Conservation (phyloP, 2,113 vertebrate genomes). For the Callocephalon fimbriatum region DNA sequence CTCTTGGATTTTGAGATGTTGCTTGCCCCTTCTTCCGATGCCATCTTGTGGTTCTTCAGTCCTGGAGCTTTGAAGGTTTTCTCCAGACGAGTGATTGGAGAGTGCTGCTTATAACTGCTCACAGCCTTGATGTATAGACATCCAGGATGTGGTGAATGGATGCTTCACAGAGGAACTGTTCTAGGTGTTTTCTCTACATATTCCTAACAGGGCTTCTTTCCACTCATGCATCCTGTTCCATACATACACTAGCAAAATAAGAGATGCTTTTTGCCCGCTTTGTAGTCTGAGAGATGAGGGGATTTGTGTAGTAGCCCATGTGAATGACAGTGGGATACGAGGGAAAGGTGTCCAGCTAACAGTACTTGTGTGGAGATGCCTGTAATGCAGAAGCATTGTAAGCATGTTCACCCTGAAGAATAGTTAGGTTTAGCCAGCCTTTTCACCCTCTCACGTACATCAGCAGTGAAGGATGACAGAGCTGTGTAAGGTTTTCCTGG, state of each 20-base stretch:
- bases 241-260: neutral
- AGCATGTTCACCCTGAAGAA: neutral
- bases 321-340: neutral
- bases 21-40: neutral
- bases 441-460: neutral
- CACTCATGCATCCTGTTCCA: neutral
- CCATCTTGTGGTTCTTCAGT: neutral
- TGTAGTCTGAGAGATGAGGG: neutral
- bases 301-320: accelerated
- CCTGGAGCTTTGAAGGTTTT: neutral
- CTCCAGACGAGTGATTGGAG: too few relatives aligned
- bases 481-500: neutral
- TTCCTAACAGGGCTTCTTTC: neutral
- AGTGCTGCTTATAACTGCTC: neutral
- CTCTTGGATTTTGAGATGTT: neutral
- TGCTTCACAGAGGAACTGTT: neutral
- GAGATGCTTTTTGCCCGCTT: neutral
- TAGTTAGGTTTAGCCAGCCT: neutral
- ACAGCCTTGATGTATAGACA: neutral
- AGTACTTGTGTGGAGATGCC: neutral
- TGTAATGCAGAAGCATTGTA: neutral
- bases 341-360: neutral
- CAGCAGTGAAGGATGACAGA: neutral
- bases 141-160: accelerated
- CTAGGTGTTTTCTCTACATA: accelerated